phyloP scores from a whole-genome alignment of 2,888 invertebrate species.

The Neuroscelio doddi region DNA sequence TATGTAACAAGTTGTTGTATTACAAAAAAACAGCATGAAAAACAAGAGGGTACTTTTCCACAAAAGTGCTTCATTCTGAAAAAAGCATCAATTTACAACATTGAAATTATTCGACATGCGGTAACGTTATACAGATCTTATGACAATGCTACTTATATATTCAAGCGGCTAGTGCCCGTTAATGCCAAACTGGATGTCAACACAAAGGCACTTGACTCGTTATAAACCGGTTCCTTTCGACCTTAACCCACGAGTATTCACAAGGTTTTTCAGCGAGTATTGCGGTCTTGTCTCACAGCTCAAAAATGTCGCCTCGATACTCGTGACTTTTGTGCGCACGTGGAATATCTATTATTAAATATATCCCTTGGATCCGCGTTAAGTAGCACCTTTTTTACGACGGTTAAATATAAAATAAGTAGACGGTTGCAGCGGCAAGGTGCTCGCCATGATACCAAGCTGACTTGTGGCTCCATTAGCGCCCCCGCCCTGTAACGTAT shows the following conservation, averaged over 20 bases:
- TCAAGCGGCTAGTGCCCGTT: no score
- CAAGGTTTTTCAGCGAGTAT: neutral
- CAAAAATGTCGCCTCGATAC: neutral
- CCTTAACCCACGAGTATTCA: neutral
- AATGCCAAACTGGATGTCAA: neutral
- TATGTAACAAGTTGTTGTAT: no score
- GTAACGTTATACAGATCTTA: no score
- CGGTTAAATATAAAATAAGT: constrained; percentile 72
- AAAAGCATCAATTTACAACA: no score
- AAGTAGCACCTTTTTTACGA: constrained; percentile 65
- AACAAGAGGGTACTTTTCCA: no score
- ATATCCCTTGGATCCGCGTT: constrained; percentile 39
- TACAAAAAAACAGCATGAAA: no score
- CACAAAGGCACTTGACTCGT: neutral
- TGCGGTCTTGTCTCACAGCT: neutral
- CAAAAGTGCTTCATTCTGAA: no score
- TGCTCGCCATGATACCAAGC: constrained; percentile 62
- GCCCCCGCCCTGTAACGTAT: constrained; percentile 68
- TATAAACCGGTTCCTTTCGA: neutral
- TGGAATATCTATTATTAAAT: constrained; percentile 39
- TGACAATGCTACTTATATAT: no score
- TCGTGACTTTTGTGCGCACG: constrained; percentile 26
- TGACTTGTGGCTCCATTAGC: constrained; percentile 73
- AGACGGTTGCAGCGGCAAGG: constrained; percentile 58
- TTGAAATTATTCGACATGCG: no score